Base-by-base conservation (phyloP, 2,797 vertebrate species). In the Sebastes taczanowskii region DNA sequence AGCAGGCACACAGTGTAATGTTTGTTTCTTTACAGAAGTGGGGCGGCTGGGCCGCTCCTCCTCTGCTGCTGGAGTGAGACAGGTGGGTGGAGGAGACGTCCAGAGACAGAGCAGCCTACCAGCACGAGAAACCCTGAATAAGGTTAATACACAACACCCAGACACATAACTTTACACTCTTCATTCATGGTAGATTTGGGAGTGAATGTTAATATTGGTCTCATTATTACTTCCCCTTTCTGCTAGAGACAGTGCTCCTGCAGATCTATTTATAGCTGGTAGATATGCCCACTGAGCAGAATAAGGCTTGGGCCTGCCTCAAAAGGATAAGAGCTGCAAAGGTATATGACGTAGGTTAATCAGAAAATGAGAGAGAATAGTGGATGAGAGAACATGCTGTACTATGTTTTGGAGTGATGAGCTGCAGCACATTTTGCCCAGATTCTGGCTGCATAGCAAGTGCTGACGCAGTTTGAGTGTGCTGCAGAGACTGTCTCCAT, bases 31-130 rank as follows among this genome's bases (percentile, higher is more conserved):
- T 91, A 27, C 94, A 98, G 97, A 98, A 92, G 95, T 97, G 87
- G 96, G 97, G 88, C 97, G 97, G 79, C 96, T 99, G 87, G 97
- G 98, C 64, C 97, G 97, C 74, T 98, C 98, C 0, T 97, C 97
- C 74, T 98, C 98, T 90, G 97, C 97, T 80, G 97, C 98, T 1
- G 97, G 97, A 66, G 97, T 97, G 60, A 97, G 97, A 71, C 97
- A 97, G 70, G 95, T 95, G 56, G 95, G 91, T 78, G 92, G 94
- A 88, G 95, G 95, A 87, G 96, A 97, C 22, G 93, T 95, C 46
- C 96, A 96, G 69, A 95, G 97, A 75, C 97, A 97, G 83, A 97
- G 96, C 94, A 97, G 97, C 86, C 95, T 97, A 82, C 96, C 97
- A 62, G 95, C 95, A 68, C 93, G 96, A 87, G 97, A 97, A 86